These are phyloP conservation scores for Ferdinandea cuprea DNA, from an alignment of 2,888 invertebrate species.

Conservation along the genomic window DNA sequence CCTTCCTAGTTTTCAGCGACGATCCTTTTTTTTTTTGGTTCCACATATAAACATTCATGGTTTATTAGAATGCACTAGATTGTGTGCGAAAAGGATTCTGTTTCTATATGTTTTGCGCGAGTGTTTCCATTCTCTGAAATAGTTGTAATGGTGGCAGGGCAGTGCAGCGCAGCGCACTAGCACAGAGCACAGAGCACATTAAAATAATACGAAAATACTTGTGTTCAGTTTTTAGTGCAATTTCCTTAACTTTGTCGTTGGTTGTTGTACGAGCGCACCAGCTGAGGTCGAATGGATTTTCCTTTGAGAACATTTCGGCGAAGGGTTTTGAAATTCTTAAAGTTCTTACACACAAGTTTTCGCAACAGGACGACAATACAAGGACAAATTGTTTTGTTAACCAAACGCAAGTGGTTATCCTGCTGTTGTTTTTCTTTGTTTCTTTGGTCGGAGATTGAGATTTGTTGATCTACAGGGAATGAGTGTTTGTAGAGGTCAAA, in stretches of 20 bases:
- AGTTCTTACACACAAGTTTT: constrained; percentile 2
- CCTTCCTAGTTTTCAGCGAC: constrained; percentile 8
- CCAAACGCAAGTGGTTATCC: constrained; percentile 1
- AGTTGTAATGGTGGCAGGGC: constrained; percentile 41
- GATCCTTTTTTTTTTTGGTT: neutral
- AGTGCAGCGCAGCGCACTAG: too few species aligned
- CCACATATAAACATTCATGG: constrained; percentile 51
- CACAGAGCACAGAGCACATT: too few species aligned
- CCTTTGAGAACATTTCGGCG: neutral
- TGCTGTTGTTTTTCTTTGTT: too few species aligned
- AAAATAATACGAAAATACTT: constrained; percentile 50
- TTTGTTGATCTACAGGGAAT: constrained; percentile 20
- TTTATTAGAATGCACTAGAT: constrained; percentile 62
- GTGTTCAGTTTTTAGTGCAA: constrained; percentile 33
- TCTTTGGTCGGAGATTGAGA: constrained; percentile 11
- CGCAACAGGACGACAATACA: neutral
- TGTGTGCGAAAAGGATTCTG: constrained; percentile 37
- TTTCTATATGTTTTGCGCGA: neutral
- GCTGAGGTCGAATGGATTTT: constrained; percentile 11
- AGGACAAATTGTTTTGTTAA: constrained; percentile 27
- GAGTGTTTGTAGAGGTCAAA: constrained; percentile 14
- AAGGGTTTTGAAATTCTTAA: constrained; percentile 7
- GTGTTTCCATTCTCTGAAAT: neutral
- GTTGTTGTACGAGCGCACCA: constrained; percentile 5
- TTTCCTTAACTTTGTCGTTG: constrained; percentile 12